Base-by-base conservation (phyloP, 2,888 invertebrate genomes). In the Allolobophora icterica region DNA sequence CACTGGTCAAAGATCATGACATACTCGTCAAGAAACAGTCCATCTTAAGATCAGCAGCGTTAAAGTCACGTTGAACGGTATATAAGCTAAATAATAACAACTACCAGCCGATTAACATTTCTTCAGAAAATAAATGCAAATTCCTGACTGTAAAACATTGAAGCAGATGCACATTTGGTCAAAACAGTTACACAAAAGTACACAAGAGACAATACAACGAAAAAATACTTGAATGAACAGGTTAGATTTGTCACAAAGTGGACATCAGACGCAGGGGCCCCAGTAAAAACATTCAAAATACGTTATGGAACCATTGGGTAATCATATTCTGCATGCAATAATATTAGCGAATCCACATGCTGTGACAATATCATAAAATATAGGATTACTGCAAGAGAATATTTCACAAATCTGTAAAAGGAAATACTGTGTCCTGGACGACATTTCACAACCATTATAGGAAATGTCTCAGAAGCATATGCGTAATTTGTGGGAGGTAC, bases 111-210 rank as follows among this genome's bases (percentile, higher is more conserved):
- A 87, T 34, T 87, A 87, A 87, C 34, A 87, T 38, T 84, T 34
- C 24, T 38, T 6, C 35, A 87, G n/a, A 87, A 87, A 87, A 87
- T 87, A 87, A 87, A 87, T 87, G 87, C 87, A 35, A 35, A 24
- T 87, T 87, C 38, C 34, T 87, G 87, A 87, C 87, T 87, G 71
- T 71, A 71, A 71, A n/a, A 71, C n/a, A 71, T 71, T 71, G 71
- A 71, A 71, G 71, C 71, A 71, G n/a, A 71, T 71, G 71, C 71
- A n/a, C n/a, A n/a, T 71, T 71, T 71, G 30, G n/a, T 71, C 71
- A 71, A 71, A 71, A 71, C 52, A 52, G n/a, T 71, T 71, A n/a
- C 1, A 71, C 71, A 71, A 30, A 71, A 11, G n/a, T n/a, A 71
- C 71, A 71, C 21, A 52, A 52, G 21, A 71, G 71, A 71, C 71